phyloP scores from a whole-genome alignment of 2,113 vertebrate genomes.

The Tragulus kanchil region DNA sequence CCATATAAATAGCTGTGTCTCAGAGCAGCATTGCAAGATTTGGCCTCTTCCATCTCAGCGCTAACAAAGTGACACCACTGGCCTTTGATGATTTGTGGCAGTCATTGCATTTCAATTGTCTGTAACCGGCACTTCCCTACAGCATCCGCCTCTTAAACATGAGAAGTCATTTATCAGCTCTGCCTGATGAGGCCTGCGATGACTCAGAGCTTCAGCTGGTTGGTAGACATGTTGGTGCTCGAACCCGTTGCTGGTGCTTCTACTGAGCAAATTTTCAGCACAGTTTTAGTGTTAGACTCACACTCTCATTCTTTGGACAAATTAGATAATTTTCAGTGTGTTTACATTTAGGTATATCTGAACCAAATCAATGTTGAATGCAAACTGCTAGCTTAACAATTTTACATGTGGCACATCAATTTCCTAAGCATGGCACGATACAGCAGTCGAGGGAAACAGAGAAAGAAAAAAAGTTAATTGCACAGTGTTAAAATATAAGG shows the following conservation, averaged over 20 bases:
- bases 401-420: neutral
- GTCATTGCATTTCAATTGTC: constrained; percentile 69
- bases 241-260: neutral
- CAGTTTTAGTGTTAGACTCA: neutral
- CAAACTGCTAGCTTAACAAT: neutral
- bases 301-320: neutral
- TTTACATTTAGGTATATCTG: neutral
- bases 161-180: constrained; percentile 47
- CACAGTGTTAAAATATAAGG: neutral
- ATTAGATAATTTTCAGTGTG: neutral
- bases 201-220: neutral
- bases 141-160: constrained; percentile 10
- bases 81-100: constrained; percentile 70
- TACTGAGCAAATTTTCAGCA: neutral
- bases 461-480: constrained; percentile 57
- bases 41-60: neutral
- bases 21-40: neutral
- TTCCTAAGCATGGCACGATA: neutral
- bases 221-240: neutral
- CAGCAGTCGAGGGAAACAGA: neutral
- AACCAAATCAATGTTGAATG: neutral
- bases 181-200: constrained; percentile 54
- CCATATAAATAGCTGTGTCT: neutral
- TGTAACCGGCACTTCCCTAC: constrained; percentile 18
- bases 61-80: neutral